Conservation (phyloP, 2,888 invertebrate genomes). For the Gymnosoma rotundatum region DNA sequence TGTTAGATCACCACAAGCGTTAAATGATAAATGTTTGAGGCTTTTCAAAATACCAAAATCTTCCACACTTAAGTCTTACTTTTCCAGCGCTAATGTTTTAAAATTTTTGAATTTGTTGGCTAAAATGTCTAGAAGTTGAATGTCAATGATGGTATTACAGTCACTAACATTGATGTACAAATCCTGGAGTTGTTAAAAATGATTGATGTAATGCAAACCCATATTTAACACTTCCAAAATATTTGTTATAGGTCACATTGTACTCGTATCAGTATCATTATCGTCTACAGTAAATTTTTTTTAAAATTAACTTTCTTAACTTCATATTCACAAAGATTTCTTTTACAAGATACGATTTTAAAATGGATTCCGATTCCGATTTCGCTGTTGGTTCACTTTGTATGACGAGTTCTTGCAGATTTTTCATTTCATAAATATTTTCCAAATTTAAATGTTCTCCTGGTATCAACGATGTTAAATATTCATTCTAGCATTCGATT, state of each 20-base stretch:
- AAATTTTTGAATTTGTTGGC: constrained; percentile 30
- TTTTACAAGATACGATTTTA: constrained; percentile 35
- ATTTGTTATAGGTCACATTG: background rate
- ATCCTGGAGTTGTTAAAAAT: constrained; percentile 30
- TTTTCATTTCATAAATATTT: constrained; percentile 32
- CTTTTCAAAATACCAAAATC: constrained; percentile 45
- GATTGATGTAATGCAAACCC: constrained; percentile 40
- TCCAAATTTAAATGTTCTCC: constrained; percentile 54
- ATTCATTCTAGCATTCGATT: constrained; percentile 45
- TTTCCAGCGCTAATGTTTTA: constrained; percentile 43
- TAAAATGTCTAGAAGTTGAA: constrained; percentile 42
- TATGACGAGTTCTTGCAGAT: constrained; percentile 30
- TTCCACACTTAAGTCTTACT: constrained; percentile 52
- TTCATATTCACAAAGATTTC: constrained; percentile 45
- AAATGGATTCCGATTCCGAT: background rate
- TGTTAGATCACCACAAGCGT: constrained; percentile 54
- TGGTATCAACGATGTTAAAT: constrained; percentile 36
- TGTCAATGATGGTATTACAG: constrained; percentile 54
- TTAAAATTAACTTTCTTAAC: constrained; percentile 42
- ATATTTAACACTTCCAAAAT: too few relatives aligned
- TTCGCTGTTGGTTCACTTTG: background rate
- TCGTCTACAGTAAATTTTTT: constrained; percentile 46
- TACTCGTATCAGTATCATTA: constrained; percentile 24
- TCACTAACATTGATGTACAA: constrained; percentile 51
- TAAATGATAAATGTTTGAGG: constrained; percentile 42